These are phyloP conservation scores for Danio choprae DNA, from an alignment of 2,797 vertebrate species.

Conservation along the genomic window DNA sequence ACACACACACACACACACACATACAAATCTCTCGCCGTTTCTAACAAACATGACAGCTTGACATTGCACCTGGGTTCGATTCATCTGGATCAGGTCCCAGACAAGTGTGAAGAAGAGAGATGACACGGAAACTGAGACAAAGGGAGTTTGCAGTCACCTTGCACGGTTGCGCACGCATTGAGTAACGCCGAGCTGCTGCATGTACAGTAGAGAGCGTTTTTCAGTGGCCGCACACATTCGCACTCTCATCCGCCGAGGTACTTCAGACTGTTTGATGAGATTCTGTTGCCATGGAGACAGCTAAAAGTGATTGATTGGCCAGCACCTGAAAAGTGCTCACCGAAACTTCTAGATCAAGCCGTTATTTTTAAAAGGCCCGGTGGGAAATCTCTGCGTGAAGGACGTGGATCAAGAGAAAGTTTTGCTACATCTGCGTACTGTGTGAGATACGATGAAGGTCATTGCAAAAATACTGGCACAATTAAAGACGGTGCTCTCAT, in stretches of 20 bases:
- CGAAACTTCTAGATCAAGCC: slow-evolving; percentile 55
- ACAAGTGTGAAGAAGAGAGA: slow-evolving; percentile 34
- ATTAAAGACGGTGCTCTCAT: slow-evolving; percentile 53
- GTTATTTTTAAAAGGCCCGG: slow-evolving; percentile 60
- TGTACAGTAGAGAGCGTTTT: slow-evolving; percentile 11
- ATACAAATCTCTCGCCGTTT: not conserved
- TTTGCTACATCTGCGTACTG: slow-evolving; percentile 22
- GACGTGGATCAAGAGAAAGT: slow-evolving; percentile 43
- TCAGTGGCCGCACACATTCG: slow-evolving; percentile 27
- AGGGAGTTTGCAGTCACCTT: slow-evolving; percentile 32
- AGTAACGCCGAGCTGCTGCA: slow-evolving; percentile 1
- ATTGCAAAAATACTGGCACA: slow-evolving; percentile 54
- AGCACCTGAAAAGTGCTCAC: slow-evolving; percentile 53
- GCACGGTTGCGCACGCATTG: slow-evolving; percentile 5
- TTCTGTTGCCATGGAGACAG: slow-evolving; percentile 62
- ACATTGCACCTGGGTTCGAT: slow-evolving; percentile 45
- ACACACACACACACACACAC: too few species aligned
- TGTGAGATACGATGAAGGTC: slow-evolving; percentile 59
- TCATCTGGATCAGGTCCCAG: slow-evolving; percentile 32
- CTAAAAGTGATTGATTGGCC: slow-evolving; percentile 58
- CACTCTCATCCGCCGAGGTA: slow-evolving; percentile 25
- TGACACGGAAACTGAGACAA: slow-evolving; percentile 4
- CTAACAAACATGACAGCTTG: slow-evolving; percentile 51
- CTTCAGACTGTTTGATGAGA: slow-evolving; percentile 51
- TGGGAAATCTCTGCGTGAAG: slow-evolving; percentile 56